These are phyloP conservation scores for Heptranchias perlo DNA, from an alignment of 2,113 vertebrate genomes.

Conservation along the genomic window DNA sequence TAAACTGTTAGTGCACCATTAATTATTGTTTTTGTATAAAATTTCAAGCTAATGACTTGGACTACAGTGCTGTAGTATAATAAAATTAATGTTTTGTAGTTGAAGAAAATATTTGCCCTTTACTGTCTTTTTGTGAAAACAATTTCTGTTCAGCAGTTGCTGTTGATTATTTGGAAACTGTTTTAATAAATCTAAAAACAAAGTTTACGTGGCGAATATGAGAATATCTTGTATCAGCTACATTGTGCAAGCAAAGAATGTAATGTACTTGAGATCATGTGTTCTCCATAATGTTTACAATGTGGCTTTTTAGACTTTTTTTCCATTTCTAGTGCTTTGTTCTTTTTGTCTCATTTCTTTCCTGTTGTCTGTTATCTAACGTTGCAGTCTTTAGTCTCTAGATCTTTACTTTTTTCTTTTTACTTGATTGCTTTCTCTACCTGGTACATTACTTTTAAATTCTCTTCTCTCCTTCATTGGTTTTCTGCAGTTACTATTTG, in stretches of 20 bases:
- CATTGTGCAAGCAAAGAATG: slow-evolving; percentile 34
- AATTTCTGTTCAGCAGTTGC: not conserved
- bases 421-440: not conserved
- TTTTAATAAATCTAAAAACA: slow-evolving; percentile 23
- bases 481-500: not conserved
- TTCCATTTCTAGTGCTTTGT: not conserved
- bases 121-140: slow-evolving; percentile 15
- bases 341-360: slow-evolving; percentile 27
- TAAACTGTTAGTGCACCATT: not conserved
- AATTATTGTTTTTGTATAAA: not conserved
- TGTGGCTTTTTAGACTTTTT: not conserved
- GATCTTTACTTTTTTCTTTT: not conserved
- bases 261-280: slow-evolving; percentile 34
- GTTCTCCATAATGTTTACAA: slow-evolving; percentile 33
- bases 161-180: not conserved
- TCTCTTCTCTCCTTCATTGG: not conserved
- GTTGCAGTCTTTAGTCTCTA: not conserved
- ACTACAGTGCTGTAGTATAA: not conserved
- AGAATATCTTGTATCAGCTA: slow-evolving; percentile 30
- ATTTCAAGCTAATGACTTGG: not conserved
- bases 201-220: slow-evolving; percentile 4
- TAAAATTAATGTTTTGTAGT: too few relatives aligned
- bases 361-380: not conserved
- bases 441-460: not conserved
- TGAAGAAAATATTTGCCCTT: not conserved